Conservation (phyloP, 2,113 vertebrate species). For the Aleadryas rufinucha region DNA sequence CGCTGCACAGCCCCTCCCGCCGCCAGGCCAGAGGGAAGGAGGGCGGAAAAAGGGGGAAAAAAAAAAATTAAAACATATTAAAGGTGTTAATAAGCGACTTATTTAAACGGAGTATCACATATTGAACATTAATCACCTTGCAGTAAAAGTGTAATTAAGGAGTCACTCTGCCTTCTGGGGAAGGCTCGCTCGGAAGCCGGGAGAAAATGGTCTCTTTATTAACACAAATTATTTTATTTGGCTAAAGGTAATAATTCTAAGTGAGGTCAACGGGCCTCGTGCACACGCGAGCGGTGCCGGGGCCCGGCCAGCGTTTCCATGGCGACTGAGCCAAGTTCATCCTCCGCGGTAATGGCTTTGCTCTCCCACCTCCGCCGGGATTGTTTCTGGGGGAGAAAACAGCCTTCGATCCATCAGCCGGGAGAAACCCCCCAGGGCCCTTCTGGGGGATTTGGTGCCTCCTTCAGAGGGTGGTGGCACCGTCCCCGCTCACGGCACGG, state of each 20-base stretch:
- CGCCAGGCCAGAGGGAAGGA: neutral
- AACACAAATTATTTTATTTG: constrained; percentile 84
- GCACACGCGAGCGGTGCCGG: constrained; percentile 12
- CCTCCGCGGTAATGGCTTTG: constrained; percentile 13
- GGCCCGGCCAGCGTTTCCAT: constrained; percentile 70
- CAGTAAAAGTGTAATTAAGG: constrained; percentile 71
- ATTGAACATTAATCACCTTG: constrained; percentile 71
- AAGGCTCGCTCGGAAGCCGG: constrained; percentile 56
- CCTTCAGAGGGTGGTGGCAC: fast-evolving
- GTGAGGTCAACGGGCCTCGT: constrained; percentile 70
- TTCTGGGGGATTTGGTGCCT: fast-evolving
- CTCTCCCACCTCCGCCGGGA: constrained; percentile 3
- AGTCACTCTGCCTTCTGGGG: constrained; percentile 61
- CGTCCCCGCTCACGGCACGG: fast-evolving
- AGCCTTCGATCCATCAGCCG: neutral
- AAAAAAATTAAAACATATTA: constrained; percentile 64
- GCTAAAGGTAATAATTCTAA: constrained; percentile 81
- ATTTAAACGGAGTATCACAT: constrained; percentile 67
- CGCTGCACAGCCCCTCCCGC: constrained; percentile 11
- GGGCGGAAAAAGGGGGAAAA: neutral
- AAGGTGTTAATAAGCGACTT: constrained; percentile 64
- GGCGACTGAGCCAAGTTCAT: constrained; percentile 58
- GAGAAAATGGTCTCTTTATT: constrained; percentile 76
- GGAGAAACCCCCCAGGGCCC: neutral
- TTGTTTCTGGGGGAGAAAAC: neutral